Base-by-base conservation (phyloP, 2,888 invertebrate species). In the Quadroppia sp. region DNA sequence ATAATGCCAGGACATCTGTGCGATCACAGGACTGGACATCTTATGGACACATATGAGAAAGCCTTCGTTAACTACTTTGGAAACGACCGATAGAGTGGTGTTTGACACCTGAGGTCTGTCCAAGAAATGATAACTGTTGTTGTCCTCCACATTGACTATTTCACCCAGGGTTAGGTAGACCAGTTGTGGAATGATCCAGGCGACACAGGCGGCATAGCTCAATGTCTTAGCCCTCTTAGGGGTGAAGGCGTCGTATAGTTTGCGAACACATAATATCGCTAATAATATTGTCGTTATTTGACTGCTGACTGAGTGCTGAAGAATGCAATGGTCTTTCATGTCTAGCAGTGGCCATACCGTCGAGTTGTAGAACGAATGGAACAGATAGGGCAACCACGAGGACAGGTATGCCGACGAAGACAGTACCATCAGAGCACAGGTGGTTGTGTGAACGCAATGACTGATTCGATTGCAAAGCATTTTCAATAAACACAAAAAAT, bases 1-100 rank as follows among this genome's bases (percentile, higher is more conserved):
- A 30, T 76, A 76, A 61, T 76, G 76, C 74, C 74, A 74, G 30
- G 71, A 71, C 45, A 76, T 59, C 48, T 74, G 72, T 42, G 74
- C 70, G 17, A 75, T 50, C 7, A 74, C 48, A 20, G 64, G 25
- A 53, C 64, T 61, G 20, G 53, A 50, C 48, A 75, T 42, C 25
- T 50, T 71, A n/a, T 74, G 71, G n/a, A 75, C 67, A 53, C 75
- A 75, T 23, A 75, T 50, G 36, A 75, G 56, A 36, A 75, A 64
- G 13, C 75, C 75, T 30, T 73, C 40, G 28, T 15, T 74, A 9
- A 48, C 36, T 23, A 42, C 42, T 32, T 75, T 48, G 0, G 50
- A n/a, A 25, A 15, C 45, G 30, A 17, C 23, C 9, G 45, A 9
- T 4, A 42, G 13, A 6, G 32, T 42, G 2, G n/a, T 28, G 17